A percentile compares a stretch with the other conserved stretches of the same genome.
phyloP scores from a whole-genome alignment of 92 coral and sea anemone species.

The Zoanthus gigantus region DNA sequence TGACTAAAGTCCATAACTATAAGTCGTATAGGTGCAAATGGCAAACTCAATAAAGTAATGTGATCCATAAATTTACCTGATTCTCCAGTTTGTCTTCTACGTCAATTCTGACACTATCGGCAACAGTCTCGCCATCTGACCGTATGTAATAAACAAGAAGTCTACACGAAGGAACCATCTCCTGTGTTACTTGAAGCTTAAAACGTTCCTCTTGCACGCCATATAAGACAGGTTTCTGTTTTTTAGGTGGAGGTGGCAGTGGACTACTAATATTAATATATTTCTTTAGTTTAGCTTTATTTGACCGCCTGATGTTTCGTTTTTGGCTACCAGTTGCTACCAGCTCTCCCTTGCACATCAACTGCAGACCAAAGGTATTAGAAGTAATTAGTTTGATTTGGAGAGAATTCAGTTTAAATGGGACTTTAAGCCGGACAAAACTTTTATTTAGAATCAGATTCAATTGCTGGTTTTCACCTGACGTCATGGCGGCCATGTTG shows the following conservation, averaged over 20 bases:
- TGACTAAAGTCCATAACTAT: too few relatives aligned
- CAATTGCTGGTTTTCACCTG: too few relatives aligned
- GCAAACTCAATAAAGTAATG: too few relatives aligned
- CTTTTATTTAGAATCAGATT: too few relatives aligned
- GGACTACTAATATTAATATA: not conserved
- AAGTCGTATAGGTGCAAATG: too few relatives aligned
- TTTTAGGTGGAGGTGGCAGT: not conserved
- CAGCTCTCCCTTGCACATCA: not conserved
- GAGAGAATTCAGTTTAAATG: not conserved
- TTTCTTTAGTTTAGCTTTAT: too few relatives aligned
- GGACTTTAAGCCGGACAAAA: too few relatives aligned
- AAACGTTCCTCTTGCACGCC: slow-evolving; percentile 43
- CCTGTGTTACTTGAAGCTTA: slow-evolving; percentile 78
- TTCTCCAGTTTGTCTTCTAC: slow-evolving; percentile 86
- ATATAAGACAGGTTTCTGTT: not conserved
- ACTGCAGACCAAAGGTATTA: not conserved
- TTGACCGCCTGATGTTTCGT: not conserved
- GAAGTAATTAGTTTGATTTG: not conserved
- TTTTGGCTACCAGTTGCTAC: not conserved
- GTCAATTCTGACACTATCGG: slow-evolving; percentile 79
- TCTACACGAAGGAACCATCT: slow-evolving; percentile 90
- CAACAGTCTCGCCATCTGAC: slow-evolving; percentile 84
- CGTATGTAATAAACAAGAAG: slow-evolving; percentile 79
- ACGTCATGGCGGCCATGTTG: too few relatives aligned
- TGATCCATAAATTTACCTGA: slow-evolving; percentile 58